Conservation (phyloP, 2,113 vertebrate genomes). For the Myotis lucifugus region DNA sequence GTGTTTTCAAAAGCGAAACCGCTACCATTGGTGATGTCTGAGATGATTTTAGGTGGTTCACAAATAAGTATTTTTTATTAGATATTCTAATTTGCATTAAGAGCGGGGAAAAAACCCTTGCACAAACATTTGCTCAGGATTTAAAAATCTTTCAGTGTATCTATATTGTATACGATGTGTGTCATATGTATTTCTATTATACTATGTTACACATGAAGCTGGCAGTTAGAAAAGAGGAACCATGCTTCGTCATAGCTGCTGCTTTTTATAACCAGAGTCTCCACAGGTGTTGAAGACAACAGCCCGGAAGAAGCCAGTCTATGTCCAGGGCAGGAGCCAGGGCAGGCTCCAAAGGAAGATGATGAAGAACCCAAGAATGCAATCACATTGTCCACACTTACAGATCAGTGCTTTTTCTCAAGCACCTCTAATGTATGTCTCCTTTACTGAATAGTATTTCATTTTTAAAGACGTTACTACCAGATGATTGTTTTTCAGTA, state of each 20-base stretch:
- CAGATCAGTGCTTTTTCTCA: background rate
- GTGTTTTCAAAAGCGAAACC: background rate
- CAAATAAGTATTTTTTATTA: background rate
- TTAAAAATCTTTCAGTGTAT: background rate
- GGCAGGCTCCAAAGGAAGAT: background rate
- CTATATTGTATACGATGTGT: background rate
- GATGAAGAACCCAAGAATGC: background rate
- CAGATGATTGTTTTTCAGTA: background rate
- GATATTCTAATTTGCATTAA: background rate
- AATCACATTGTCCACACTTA: background rate
- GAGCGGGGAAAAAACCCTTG: background rate
- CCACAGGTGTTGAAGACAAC: background rate
- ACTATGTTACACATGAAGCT: background rate
- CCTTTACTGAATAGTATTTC: background rate
- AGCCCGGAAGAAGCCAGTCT: background rate
- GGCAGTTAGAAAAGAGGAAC: background rate
- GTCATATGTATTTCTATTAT: background rate
- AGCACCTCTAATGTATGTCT: background rate
- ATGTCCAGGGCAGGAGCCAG: background rate
- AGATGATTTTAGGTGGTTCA: background rate
- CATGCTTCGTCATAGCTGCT: background rate
- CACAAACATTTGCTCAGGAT: constrained; percentile 9
- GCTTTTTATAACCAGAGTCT: background rate
- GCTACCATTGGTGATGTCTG: background rate
- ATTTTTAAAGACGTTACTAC: background rate